Evolutionary conservation across 2,113 vertebrate species (phyloP).

Genomic region (Seriola rivoliana): DNA sequence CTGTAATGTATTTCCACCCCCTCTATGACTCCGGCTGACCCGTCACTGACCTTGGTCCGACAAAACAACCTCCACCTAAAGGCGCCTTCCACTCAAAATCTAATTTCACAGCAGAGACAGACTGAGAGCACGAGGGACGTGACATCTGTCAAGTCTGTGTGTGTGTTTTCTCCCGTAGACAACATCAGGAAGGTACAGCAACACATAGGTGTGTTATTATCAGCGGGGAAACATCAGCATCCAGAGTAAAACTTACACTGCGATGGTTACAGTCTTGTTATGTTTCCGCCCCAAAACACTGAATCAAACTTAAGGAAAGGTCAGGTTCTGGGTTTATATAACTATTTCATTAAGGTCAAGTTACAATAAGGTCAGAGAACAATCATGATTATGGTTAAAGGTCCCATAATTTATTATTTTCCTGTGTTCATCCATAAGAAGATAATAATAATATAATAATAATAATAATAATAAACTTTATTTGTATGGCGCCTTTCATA

Average conservation of each 20-base stretch:
- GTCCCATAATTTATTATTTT: no score
- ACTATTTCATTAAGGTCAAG: no score
- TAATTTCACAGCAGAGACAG: neutral
- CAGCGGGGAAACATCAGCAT: neutral
- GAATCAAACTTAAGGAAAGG: no score
- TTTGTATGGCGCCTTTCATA: no score
- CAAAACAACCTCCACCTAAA: slow-evolving; percentile 43
- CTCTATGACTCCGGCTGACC: slow-evolving; percentile 44
- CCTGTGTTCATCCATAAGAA: no score
- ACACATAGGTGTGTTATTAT: neutral
- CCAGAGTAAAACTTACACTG: neutral
- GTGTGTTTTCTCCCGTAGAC: neutral
- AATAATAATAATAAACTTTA: no score
- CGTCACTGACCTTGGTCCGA: slow-evolving; percentile 61
- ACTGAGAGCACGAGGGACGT: neutral
- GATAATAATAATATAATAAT: no score
- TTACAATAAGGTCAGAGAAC: no score
- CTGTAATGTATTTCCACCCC: slow-evolving; percentile 34
- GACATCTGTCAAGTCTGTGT: neutral
- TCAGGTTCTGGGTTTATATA: no score
- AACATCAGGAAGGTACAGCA: no score
- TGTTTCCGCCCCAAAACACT: no score
- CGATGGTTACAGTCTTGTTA: no score
- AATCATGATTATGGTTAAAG: neutral
- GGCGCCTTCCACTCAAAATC: slow-evolving; percentile 6